Conservation (phyloP, 1,140 invertebrate genomes). For the Heliconius eleuchia region DNA sequence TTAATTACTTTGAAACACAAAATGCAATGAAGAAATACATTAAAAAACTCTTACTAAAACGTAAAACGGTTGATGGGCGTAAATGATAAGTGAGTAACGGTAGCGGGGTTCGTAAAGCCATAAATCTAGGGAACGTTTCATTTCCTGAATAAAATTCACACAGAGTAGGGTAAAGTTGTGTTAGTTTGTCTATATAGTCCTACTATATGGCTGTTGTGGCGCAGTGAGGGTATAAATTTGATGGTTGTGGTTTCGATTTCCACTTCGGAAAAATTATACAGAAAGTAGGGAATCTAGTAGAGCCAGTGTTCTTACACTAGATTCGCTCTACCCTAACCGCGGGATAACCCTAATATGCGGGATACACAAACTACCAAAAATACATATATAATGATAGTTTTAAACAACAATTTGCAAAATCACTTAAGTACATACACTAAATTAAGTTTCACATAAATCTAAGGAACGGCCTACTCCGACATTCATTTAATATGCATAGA, state of each 20-base stretch:
- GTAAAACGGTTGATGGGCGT: constrained; percentile 54
- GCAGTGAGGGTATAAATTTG: too few relatives aligned
- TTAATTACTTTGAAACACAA: constrained; percentile 13
- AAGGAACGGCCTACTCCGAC: constrained; percentile 53
- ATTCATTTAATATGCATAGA: constrained; percentile 71
- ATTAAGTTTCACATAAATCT: constrained; percentile 54
- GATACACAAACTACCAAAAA: too few relatives aligned
- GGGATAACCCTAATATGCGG: too few relatives aligned
- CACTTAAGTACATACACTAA: constrained; percentile 26
- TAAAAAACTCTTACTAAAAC: constrained; percentile 41
- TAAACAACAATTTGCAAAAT: background rate
- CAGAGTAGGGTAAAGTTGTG: constrained; percentile 31
- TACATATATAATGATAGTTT: background rate
- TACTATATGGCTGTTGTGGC: background rate
- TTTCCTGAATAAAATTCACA: constrained; percentile 68
- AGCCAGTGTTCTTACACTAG: too few relatives aligned
- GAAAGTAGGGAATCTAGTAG: background rate
- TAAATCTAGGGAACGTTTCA: constrained; percentile 66
- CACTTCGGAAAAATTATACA: background rate
- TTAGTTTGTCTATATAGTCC: background rate
- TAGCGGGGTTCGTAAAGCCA: constrained; percentile 51
- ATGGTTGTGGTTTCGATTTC: too few relatives aligned
- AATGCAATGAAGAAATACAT: constrained; percentile 38
- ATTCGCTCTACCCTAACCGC: too few relatives aligned
- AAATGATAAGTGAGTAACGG: constrained; percentile 66